Conservation (phyloP, 2,113 vertebrate genomes). For the Chionodraco myersi region DNA sequence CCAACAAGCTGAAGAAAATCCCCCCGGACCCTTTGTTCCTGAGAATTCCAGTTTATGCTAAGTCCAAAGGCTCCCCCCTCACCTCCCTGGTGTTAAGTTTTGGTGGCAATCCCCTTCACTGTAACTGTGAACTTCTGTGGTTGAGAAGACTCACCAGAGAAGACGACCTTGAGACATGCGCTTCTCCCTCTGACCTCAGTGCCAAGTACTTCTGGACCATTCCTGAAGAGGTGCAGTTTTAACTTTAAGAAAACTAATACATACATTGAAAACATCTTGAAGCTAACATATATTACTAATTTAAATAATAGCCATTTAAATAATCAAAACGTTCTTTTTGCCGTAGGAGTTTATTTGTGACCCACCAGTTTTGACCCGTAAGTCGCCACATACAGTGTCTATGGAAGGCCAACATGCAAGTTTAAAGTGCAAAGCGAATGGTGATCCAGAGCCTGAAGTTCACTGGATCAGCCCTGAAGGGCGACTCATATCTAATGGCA, state of each 20-base stretch:
- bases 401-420: constrained; percentile 87
- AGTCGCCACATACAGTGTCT: constrained; percentile 80
- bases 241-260: not conserved
- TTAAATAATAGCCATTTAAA: not conserved
- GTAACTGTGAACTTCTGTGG: constrained; percentile 97
- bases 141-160: constrained; percentile 91
- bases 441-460: constrained; percentile 93
- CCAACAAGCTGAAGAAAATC: constrained; percentile 97
- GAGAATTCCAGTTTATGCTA: constrained; percentile 92
- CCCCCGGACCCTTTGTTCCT: constrained; percentile 94
- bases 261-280: not conserved
- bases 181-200: constrained; percentile 89
- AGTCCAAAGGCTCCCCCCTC: constrained; percentile 88
- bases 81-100: constrained; percentile 92
- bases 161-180: constrained; percentile 94
- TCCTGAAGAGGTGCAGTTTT: constrained; percentile 85
- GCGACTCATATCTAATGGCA: constrained; percentile 90
- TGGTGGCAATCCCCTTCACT: constrained; percentile 93
- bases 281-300: not conserved
- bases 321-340: not conserved
- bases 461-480: constrained; percentile 95
- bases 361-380: constrained; percentile 92
- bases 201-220: constrained; percentile 98
- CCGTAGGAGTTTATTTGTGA: constrained; percentile 92
- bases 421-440: constrained; percentile 93